Evolutionary conservation across 2,797 vertebrate genomes (phyloP).

Genomic region (Tenualosa ilisha): DNA sequence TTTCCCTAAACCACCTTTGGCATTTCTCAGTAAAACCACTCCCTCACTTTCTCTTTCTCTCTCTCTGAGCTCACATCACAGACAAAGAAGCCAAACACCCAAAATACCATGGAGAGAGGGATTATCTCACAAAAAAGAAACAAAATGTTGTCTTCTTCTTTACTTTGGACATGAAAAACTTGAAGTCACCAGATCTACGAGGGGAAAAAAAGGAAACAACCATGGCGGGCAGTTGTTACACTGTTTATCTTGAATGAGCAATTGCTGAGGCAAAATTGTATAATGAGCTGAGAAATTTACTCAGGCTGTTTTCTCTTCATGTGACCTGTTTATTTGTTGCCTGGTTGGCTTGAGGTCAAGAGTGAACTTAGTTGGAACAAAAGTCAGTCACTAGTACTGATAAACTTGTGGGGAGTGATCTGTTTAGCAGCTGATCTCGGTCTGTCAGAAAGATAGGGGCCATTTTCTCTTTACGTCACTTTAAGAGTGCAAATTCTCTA

Average conservation of each 20-base stretch:
- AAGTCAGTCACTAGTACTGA: neutral
- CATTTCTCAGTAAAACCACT: constrained; percentile 19
- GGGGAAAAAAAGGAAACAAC: neutral
- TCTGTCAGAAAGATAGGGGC: neutral
- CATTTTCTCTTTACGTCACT: no score
- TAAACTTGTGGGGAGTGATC: neutral
- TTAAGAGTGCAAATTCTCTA: no score
- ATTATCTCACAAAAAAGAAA: neutral
- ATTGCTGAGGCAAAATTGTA: neutral
- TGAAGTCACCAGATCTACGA: neutral
- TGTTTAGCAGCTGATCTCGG: neutral
- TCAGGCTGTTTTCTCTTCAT: neutral
- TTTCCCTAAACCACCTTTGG: neutral
- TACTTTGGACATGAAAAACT: neutral
- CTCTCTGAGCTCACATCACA: neutral
- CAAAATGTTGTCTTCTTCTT: neutral
- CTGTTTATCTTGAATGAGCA: constrained; percentile 9
- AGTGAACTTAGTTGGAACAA: neutral
- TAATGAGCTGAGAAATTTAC: neutral
- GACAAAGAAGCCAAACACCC: constrained; percentile 7
- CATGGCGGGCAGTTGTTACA: neutral
- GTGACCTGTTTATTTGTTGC: constrained; percentile 8
- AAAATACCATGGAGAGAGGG: neutral
- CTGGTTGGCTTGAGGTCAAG: neutral
- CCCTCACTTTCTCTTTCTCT: constrained; percentile 7